phyloP scores from a whole-genome alignment of 1,140 invertebrate species.

The Leptinotarsa texana region DNA sequence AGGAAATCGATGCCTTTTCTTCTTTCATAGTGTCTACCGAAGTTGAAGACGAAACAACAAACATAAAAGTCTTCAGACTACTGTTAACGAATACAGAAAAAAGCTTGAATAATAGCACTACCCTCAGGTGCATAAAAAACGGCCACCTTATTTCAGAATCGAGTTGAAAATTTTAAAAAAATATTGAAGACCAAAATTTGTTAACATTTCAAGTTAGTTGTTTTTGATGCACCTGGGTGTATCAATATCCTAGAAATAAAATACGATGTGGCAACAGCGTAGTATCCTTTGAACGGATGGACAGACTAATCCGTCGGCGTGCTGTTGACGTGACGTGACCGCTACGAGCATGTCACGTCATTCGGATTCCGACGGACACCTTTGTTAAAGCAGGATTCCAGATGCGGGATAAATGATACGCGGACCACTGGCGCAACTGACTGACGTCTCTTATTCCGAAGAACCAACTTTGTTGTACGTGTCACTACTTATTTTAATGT shows the following conservation, averaged over 20 bases:
- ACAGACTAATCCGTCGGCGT: conserved; percentile 38
- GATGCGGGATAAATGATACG: conserved; percentile 16
- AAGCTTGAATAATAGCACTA: too few relatives aligned
- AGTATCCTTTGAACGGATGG: neutral
- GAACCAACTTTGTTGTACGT: conserved; percentile 11
- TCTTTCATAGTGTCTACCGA: too few relatives aligned
- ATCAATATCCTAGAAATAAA: conserved; percentile 34
- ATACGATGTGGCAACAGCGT: neutral
- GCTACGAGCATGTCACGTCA: conserved; percentile 47
- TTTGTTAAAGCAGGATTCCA: conserved; percentile 3
- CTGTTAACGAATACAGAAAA: too few relatives aligned
- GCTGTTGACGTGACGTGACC: conserved; percentile 41
- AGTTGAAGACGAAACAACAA: too few relatives aligned
- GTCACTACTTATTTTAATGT: conserved; percentile 7
- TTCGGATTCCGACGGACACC: conserved; percentile 1
- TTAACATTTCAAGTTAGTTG: conserved; percentile 4
- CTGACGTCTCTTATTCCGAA: conserved; percentile 1
- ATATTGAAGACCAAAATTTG: too few relatives aligned
- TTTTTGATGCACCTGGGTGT: conserved; percentile 35
- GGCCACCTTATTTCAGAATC: too few relatives aligned
- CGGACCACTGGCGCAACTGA: conserved; percentile 32
- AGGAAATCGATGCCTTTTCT: too few relatives aligned
- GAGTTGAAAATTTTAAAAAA: too few relatives aligned
- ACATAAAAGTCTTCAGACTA: too few relatives aligned
- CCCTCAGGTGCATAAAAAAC: too few relatives aligned